Evolutionary conservation across 2,888 invertebrate species (phyloP), one percentile per base, ranked within the genome.

Genomic region (Cephus pygmeus): DNA sequence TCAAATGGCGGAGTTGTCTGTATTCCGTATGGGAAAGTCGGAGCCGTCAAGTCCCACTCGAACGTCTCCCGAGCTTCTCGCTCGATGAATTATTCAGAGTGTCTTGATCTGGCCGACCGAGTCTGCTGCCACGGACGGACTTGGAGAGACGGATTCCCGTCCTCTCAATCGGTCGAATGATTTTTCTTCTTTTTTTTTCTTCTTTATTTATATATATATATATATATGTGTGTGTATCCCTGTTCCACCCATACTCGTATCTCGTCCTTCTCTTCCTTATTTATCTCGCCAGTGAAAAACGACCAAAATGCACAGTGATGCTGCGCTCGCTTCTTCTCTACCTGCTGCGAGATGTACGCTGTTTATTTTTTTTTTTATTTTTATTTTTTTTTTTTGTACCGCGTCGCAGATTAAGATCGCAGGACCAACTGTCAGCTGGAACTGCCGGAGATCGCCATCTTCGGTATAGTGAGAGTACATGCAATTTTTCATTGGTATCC

Each of bases 81-180:
- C 83, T 77, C 87, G 83, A 89, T 90, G 90, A 90, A 90, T 90
- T 86, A 90, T 90, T 90, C 90, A 90, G 87, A 86, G 87, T 87
- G 84, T 87, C 88, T 87, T 87, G 86, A 88, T 87, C 87, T 84
- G 87, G 83, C 85, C 84, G 85, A 85, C 81, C 75, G 84, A 82
- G 33, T 34, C 71, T 34, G 81, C 73, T 79, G 76, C 76, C 76
- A 76, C 73, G 73, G 79, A 79, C 74, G 74, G 76, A 79, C 68
- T 40, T 0, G 83, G 84, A 88, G 86, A 83, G 86, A 85, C 85
- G 84, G 85, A 88, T 88, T 89, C 85, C 83, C 85, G 84, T 86
- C 82, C 83, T 83, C 86, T 87, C 87, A 87, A 88, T 88, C 88
- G 87, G 80, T 83, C 56, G 83, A 78, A 81, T 80, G 81, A 76